Percentiles rank a stretch among this genome's conserved stretches.
phyloP scores from a whole-genome alignment of 2,888 invertebrate species.

The Caenorhabditis angaria region DNA sequence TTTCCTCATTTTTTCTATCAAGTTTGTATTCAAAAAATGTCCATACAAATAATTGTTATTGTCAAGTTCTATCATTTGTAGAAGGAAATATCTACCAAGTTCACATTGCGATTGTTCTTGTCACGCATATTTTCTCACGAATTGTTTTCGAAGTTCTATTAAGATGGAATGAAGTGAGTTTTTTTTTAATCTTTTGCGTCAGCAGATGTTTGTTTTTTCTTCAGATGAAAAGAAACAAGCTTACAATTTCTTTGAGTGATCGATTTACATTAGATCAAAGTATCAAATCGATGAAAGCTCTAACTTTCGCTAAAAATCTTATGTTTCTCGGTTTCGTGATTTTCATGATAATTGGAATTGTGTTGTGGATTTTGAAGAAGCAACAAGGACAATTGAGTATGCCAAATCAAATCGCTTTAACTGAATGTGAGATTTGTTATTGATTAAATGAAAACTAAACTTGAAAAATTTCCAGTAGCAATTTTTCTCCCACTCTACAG shows the following conservation, averaged over 20 bases:
- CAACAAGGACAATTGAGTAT: too few relatives aligned
- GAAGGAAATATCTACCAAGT: slow-evolving; percentile 15
- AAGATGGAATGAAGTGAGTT: slow-evolving; percentile 13
- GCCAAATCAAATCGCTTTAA: slow-evolving; percentile 12
- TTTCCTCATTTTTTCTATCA: slow-evolving; percentile 8
- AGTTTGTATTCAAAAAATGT: slow-evolving; percentile 20
- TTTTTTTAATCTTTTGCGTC: too few relatives aligned
- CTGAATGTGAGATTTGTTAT: slow-evolving; percentile 11
- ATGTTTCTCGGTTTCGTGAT: too few relatives aligned
- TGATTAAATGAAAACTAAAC: slow-evolving; percentile 2
- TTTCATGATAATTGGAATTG: too few relatives aligned
- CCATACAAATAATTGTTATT: too few relatives aligned
- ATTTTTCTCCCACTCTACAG: slow-evolving; percentile 22
- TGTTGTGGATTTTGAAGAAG: too few relatives aligned
- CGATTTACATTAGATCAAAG: slow-evolving; percentile 22
- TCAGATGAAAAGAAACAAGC: too few relatives aligned
- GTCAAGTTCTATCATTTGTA: slow-evolving; percentile 14
- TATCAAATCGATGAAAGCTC: slow-evolving; percentile 15
- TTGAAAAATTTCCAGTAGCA: not conserved
- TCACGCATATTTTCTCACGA: slow-evolving; percentile 12
- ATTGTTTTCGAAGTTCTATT: slow-evolving; percentile 14
- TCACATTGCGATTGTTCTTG: slow-evolving; percentile 12
- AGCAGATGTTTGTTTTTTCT: too few relatives aligned
- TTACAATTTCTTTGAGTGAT: slow-evolving; percentile 5
- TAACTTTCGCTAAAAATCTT: slow-evolving; percentile 10